phyloP scores from a whole-genome alignment of 2,113 vertebrate genomes.

The Caranx melampygus region DNA sequence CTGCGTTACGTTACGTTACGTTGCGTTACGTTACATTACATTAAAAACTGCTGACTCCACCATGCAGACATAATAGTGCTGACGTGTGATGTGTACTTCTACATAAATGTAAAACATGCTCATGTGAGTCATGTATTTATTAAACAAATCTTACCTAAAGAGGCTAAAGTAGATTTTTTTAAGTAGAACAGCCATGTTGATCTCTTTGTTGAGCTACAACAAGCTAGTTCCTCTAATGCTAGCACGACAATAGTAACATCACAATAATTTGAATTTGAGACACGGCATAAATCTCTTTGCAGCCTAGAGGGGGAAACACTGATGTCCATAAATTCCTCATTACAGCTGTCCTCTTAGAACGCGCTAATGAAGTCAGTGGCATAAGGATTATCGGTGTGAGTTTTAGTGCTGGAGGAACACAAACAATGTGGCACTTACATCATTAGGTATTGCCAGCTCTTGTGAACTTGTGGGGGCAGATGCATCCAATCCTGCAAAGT shows the following conservation, averaged over 20 bases:
- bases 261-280: background rate
- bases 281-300: background rate
- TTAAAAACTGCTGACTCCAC: too few relatives aligned
- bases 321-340: slow-evolving; percentile 33
- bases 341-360: slow-evolving; percentile 38
- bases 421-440: slow-evolving; percentile 87
- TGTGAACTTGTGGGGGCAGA: slow-evolving; percentile 91
- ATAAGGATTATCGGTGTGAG: slow-evolving; percentile 27
- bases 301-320: background rate
- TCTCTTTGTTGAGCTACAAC: background rate
- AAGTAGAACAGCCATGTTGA: too few relatives aligned
- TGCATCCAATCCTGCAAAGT: slow-evolving; percentile 90
- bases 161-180: background rate
- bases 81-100: too few relatives aligned
- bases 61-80: too few relatives aligned
- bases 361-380: slow-evolving; percentile 37
- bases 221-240: background rate
- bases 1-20: too few relatives aligned
- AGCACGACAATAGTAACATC: too few relatives aligned
- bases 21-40: too few relatives aligned
- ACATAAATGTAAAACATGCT: background rate
- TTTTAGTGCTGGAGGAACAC: slow-evolving; percentile 45
- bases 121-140: background rate
- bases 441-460: slow-evolving; percentile 95
- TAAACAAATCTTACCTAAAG: background rate